These are phyloP conservation scores for Ophion slaviceki DNA, from an alignment of 2,888 invertebrate species.

Conservation along the genomic window DNA sequence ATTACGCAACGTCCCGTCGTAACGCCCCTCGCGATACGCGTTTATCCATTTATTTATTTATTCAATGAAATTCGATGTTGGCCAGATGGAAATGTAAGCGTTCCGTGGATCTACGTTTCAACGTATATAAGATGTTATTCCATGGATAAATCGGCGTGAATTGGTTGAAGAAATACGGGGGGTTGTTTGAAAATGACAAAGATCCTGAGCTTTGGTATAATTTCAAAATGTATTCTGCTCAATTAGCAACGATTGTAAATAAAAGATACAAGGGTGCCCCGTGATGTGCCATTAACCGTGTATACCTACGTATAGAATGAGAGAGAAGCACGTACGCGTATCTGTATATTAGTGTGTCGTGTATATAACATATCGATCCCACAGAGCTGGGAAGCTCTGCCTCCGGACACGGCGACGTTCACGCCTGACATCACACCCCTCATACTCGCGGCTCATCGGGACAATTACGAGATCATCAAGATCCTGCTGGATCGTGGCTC, in stretches of 20 bases:
- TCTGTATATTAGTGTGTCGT: slow-evolving; percentile 7
- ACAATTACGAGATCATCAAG: slow-evolving; percentile 99
- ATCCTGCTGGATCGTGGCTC: slow-evolving; percentile 98
- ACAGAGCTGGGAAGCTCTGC: slow-evolving; percentile 97
- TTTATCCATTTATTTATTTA: slow-evolving; percentile 48
- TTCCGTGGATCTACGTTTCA: background rate
- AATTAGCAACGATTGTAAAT: too few relatives aligned
- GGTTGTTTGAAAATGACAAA: too few relatives aligned
- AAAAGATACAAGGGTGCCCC: too few relatives aligned
- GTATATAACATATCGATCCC: slow-evolving; percentile 60
- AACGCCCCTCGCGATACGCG: slow-evolving; percentile 12
- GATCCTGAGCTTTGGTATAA: too few relatives aligned
- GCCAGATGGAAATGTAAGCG: slow-evolving; percentile 28
- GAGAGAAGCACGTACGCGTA: background rate
- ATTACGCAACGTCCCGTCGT: slow-evolving; percentile 28
- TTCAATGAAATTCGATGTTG: slow-evolving; percentile 35
- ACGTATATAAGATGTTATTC: too few relatives aligned
- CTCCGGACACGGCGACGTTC: slow-evolving; percentile 96
- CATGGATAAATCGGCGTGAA: too few relatives aligned
- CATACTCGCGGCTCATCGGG: slow-evolving; percentile 97
- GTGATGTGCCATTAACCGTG: background rate
- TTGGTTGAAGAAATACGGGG: too few relatives aligned
- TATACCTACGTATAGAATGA: background rate
- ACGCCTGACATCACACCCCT: slow-evolving; percentile 99
- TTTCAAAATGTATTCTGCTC: too few relatives aligned